Percentiles rank a stretch among this genome's conserved stretches.
These are phyloP conservation scores for Melieria omissa DNA, from an alignment of 2,888 invertebrate genomes.

Conservation along the genomic window DNA sequence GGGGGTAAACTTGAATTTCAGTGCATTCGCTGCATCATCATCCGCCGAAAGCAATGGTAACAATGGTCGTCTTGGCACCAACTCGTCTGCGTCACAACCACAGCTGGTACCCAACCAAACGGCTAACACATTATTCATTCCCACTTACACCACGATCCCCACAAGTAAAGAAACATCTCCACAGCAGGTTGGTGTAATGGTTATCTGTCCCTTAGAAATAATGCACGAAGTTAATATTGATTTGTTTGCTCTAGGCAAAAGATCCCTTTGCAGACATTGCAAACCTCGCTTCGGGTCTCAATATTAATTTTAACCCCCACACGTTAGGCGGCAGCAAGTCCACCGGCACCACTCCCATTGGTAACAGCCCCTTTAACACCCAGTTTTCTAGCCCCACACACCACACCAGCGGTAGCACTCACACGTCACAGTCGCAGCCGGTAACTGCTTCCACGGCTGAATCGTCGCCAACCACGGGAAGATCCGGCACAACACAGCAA, in stretches of 20 bases:
- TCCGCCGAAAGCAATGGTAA: conserved; percentile 37
- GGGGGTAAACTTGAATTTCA: conserved; percentile 52
- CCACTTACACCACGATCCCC: conserved; percentile 50
- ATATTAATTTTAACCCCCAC: conserved; percentile 64
- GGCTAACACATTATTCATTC: conserved; percentile 48
- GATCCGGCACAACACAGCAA: conserved; percentile 22
- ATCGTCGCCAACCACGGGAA: conserved; percentile 23
- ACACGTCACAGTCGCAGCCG: conserved; percentile 61
- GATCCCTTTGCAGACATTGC: conserved; percentile 84
- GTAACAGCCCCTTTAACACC: conserved; percentile 63
- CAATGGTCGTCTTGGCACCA: conserved; percentile 8
- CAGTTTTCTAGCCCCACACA: conserved; percentile 66
- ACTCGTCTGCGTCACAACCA: conserved; percentile 38
- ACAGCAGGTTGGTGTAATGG: conserved; percentile 66
- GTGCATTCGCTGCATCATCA: conserved; percentile 47
- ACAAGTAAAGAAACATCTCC: conserved; percentile 67
- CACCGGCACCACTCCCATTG: conserved; percentile 58
- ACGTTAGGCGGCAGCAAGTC: conserved; percentile 59
- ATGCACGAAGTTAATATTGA: neutral
- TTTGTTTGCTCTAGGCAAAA: conserved; percentile 53
- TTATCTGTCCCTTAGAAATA: neutral
- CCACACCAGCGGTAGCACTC: conserved; percentile 43
- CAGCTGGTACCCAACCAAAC: conserved; percentile 48
- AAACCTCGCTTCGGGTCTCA: conserved; percentile 64
- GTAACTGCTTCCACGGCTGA: conserved; percentile 55